Percentiles rank a stretch among this genome's conserved stretches.
These are phyloP conservation scores for Labeo calbasu DNA, from an alignment of 2,797 vertebrate genomes.

Conservation along the genomic window DNA sequence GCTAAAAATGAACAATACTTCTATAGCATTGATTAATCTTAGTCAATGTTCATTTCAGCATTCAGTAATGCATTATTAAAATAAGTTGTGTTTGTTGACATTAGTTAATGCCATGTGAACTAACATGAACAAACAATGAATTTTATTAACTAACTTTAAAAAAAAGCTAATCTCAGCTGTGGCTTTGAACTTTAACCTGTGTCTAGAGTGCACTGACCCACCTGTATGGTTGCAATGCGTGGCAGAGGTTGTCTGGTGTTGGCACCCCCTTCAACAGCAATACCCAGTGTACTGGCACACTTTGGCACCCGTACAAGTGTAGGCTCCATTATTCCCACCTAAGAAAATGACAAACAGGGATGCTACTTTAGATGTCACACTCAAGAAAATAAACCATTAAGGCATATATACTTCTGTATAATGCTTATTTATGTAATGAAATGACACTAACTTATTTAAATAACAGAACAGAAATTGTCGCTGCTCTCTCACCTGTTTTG, in stretches of 20 bases:
- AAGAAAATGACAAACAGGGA: conserved; percentile 44
- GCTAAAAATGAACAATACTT: too few species aligned
- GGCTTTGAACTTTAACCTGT: neutral
- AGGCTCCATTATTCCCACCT: conserved; percentile 81
- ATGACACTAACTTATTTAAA: neutral
- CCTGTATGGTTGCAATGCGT: conserved; percentile 94
- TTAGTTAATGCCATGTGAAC: too few species aligned
- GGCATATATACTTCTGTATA: neutral
- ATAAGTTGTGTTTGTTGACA: too few species aligned
- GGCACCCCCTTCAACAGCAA: conserved; percentile 94
- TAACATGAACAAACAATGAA: too few species aligned
- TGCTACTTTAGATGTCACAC: neutral
- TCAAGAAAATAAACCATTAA: neutral
- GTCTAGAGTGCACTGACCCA: conserved; percentile 60
- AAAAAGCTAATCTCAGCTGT: neutral
- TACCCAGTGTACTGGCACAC: conserved; percentile 87
- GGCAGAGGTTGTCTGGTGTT: conserved; percentile 93
- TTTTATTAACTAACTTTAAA: neutral
- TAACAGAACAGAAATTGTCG: neutral
- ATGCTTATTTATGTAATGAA: neutral
- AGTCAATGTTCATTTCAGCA: too few species aligned
- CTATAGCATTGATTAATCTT: too few species aligned
- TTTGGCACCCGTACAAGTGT: conserved; percentile 85
- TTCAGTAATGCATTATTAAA: too few species aligned
- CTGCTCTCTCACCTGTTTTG: conserved; percentile 74